Base-by-base conservation (phyloP, 1,140 invertebrate species). In the Neoseiulus cucumeris region DNA sequence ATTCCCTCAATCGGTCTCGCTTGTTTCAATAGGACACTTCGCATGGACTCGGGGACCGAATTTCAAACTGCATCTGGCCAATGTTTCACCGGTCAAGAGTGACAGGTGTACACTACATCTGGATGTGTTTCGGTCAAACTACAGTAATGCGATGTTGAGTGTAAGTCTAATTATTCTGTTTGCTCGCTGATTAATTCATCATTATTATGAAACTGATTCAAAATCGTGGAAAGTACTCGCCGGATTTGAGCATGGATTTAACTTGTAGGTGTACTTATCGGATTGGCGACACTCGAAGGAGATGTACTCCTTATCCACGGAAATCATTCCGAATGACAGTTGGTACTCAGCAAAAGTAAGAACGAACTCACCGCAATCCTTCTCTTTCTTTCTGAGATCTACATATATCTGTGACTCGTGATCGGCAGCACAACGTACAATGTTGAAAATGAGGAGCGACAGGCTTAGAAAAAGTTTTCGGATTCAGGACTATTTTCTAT, bases 281-380 rank as follows among this genome's bases (percentile, higher is more conserved):
- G 51, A 59, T 17, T 33, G 51, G 33, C 51, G 22, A 59, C 51
- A 59, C 51, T 20, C 51, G 1, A 59, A 59, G 51, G 51, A 59
- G 9, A 59, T 59, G 51, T 59, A 59, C 22, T 59, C 51, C 14
- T 25, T 59, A 14, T 25, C 25, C 14, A 25, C 33, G 22, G 51
- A 59, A 29, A 25, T 59, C 25, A 59, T 59, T 59, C 25, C 25
- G 51, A 33, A 59, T 14, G 51, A 25, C 14, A 59, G 17, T 6
- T 59, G 51, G 51, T 20, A 59, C 25, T 29, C 51, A 5, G 51
- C 51, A 17, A 59, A 59, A 33, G 33, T 59, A 39, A 39, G 33
- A 39, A n/a, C n/a, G n/a, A n/a, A n/a, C n/a, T n/a, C n/a, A n/a
- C n/a, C n/a, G n/a, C n/a, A n/a, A n/a, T n/a, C n/a, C 33, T 39